Base-by-base conservation (phyloP, 2,113 vertebrate genomes). In the Uria aalge region DNA sequence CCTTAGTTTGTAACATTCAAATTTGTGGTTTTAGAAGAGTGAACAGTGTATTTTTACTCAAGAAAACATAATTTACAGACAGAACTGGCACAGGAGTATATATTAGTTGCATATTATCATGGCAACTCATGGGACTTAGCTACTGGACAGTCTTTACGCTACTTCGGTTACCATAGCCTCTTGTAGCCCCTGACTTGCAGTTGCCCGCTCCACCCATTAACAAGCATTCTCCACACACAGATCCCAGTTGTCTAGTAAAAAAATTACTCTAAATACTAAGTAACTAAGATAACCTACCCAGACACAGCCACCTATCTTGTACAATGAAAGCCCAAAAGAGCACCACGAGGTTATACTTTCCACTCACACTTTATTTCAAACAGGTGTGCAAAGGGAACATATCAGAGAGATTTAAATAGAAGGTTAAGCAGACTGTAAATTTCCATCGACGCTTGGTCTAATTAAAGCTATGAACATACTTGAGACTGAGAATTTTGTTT, bases 401-500 rank as follows among this genome's bases (percentile, higher is more conserved):
- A 85, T 60, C 56, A 68, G 72, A 67, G 63, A 92, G 77, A 94
- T 80, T 97, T 96, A 97, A 96, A 92, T 92, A 95, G 95, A 94
- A 96, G 50, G 45, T 91, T 85, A 94, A 96, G 86, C 69, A 95
- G 92, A 95, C 92, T 87, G 88, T 94, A 66, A 96, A 95, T 96
- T 96, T 95, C 94, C 94, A 97, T 91, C 84, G 88, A 94, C 0
- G 0, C 45, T 87, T 38, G 77, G 66, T 94, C 95, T 96, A 94
- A 96, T 97, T 97, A 90, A 95, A 97, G 92, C 89, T 75, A 83
- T 73, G 80, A 91, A 76, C 78, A 53, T 91, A 76, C 32, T 36
- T 57, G 57, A 95, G 95, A 94, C 67, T 87, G 94, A 96, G 91
- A 95, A 94, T 96, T 96, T 88, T 97, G 89, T 96, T 96, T 94